Evolutionary conservation across 2,888 invertebrate species (phyloP), one percentile per base, ranked within the genome.

Genomic region (Hirtodrosophila histrioides): DNA sequence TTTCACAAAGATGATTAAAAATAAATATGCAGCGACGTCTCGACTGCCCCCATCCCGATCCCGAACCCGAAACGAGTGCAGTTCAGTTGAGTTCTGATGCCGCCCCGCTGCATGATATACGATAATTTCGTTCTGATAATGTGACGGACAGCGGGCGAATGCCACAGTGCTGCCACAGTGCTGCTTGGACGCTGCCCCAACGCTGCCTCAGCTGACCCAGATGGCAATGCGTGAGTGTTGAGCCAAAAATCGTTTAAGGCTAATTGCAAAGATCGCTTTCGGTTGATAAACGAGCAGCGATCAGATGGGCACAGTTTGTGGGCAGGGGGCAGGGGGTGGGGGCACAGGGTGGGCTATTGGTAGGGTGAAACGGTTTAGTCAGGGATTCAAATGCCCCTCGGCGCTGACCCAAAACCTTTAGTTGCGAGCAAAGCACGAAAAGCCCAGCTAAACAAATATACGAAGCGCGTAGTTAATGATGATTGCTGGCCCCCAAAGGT

Each of bases 1-100:
- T 90, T 90, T 88, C 89, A 88, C 88, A 80, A 86, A 86, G 83
- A 88, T 88, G 86, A 85, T 89, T 88, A 85, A 88, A 85, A 85
- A 89, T 85, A 85, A 85, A 89, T 89, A 83, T 88, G 76, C 77
- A 76, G 76, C 71, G 69, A 74, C 67, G 65, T 48, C 60, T 23
- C 27, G 43, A 45, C 31, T 51, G 78, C 77, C 64, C 17, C 17
- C 17, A 17, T 17, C 17, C 17, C 17, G 17, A 17, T 17, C 17
- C 17, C 17, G 17, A 17, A 17, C 17, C 48, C 67, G 65, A 79
- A 83, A 71, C 54, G 71, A 86, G 83, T 83, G 86, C 74, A 68
- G 58, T 78, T 74, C 73, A 73, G 33, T 27, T 27, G 27, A 17
- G 17, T 64, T 41, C 43, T 51, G 39, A 48, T 35, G 63, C 60